These are phyloP conservation scores for Bos taurus DNA, from an alignment of 2,113 vertebrate species.

Conservation along the genomic window ARS-UCD2.0 NC_037352.1:12103001-12103500, in stretches of 20 bases:
- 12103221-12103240: not conserved
- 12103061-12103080: not conserved
- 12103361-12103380: slow-evolving; percentile 67
- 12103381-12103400: slow-evolving; percentile 59
- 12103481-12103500: slow-evolving; percentile 60
- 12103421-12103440: slow-evolving; percentile 56
- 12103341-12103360: slow-evolving; percentile 52
- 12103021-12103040: not conserved
- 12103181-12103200: not conserved
- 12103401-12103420: slow-evolving; percentile 59
- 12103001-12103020: not conserved
- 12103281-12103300: slow-evolving; percentile 19
- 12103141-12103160: not conserved
- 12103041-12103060: not conserved
- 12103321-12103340: slow-evolving; percentile 41
- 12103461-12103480: slow-evolving; percentile 58
- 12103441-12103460: slow-evolving; percentile 60
- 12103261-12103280: slow-evolving; percentile 58
- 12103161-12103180: not conserved
- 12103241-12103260: slow-evolving; percentile 39
- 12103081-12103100: not conserved
- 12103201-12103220: slow-evolving; percentile 15
- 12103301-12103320: slow-evolving; percentile 46
- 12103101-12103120: not conserved
- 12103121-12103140: not conserved